Base-by-base conservation (phyloP, 2,888 invertebrate species). In the Cinara cedri region DNA sequence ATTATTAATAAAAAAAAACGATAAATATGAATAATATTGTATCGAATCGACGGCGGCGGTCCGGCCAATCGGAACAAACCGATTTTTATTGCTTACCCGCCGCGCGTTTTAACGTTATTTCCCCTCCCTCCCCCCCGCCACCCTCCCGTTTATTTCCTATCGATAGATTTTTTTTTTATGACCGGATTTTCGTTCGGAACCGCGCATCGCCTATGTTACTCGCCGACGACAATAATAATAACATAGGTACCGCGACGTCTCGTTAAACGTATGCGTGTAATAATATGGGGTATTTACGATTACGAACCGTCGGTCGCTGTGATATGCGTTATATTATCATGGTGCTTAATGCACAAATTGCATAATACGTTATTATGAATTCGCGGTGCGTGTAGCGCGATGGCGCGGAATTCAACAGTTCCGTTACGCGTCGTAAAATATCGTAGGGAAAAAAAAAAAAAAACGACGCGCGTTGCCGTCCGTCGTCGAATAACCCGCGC, bases 1-100 rank as follows among this genome's bases (percentile, higher is more conserved):
- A 11, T 3, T 51, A 54, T 13, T 54, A 54, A 13, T 24, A 49
- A 42, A 21, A 60, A n/a, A 16, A 42, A 42, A 19, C 55, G 55
- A 46, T 74, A 60, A 21, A n/a, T n/a, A n/a, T 62, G 46, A 63
- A 34, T 63, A 72, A 74, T 34, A 62, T n/a, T n/a, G n/a, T 51
- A 76, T 68, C 34, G 57, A 76, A 76, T 68, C 76, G 46, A 46
- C 44, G 26, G 57, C 76, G 46, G 55, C 44, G 26, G 57, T 46
- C 42, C 63, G 26, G 46, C 70, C 70, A 51, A 78, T 78, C 66
- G 68, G 76, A 78, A 70, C 68, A 51, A 78, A 78, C 46, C 42
- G 78, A 70, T 78, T 78, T 70, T 78, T 60, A 68, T 78, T 76
- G 46, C 75, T 21, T 44, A 44, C 49, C 63, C 26, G 42, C 63